These are phyloP conservation scores for Diglossa cyanea DNA, from an alignment of 2,797 vertebrate genomes.

Conservation along the genomic window DNA sequence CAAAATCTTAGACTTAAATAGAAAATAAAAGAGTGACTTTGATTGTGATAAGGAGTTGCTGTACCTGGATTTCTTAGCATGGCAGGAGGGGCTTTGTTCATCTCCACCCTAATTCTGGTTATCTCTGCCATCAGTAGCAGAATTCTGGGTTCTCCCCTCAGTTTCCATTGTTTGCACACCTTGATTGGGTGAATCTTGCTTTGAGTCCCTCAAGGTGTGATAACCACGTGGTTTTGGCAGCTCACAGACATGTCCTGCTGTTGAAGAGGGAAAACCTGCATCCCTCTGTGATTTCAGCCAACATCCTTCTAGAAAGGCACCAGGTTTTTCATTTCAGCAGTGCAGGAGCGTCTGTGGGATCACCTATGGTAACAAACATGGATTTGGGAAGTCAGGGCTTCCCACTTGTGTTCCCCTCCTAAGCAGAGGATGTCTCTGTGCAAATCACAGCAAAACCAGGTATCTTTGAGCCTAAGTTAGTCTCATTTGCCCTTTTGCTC, in stretches of 20 bases:
- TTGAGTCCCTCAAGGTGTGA: not conserved
- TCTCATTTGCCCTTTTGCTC: not conserved
- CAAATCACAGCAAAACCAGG: not conserved
- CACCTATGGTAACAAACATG: not conserved
- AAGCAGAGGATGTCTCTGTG: not conserved
- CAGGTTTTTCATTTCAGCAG: fast-evolving
- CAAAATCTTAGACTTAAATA: not conserved
- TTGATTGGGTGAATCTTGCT: not conserved
- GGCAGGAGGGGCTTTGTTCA: not conserved
- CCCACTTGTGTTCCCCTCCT: not conserved
- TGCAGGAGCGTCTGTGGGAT: not conserved
- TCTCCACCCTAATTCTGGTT: not conserved
- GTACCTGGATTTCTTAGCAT: not conserved
- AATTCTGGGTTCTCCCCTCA: not conserved
- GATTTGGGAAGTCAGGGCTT: not conserved
- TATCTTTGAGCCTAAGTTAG: not conserved
- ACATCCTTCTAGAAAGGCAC: not conserved
- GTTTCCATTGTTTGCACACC: not conserved
- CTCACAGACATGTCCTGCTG: not conserved
- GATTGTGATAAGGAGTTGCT: not conserved
- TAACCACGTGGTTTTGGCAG: fast-evolving
- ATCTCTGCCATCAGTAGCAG: not conserved
- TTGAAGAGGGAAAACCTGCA: not conserved
- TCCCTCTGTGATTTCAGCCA: not conserved
- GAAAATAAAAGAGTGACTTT: not conserved